Percentiles rank a stretch among this genome's conserved stretches.
phyloP scores from a whole-genome alignment of 2,888 invertebrate species.

The Pristionchus japonicus region DNA sequence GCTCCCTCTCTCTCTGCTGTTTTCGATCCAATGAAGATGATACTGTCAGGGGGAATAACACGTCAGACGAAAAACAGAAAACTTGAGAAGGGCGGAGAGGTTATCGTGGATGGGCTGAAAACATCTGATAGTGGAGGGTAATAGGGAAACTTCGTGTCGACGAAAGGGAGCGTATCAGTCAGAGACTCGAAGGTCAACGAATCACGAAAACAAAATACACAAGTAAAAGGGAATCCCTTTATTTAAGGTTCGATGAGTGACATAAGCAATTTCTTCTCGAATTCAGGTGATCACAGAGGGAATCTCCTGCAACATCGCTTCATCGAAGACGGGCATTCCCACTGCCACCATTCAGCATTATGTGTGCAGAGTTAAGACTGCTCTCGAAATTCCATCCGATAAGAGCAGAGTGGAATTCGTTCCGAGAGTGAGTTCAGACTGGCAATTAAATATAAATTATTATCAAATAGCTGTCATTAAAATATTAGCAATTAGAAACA shows the following conservation, averaged over 20 bases:
- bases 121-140: conserved; percentile 1
- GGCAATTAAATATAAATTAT: too few relatives aligned
- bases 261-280: too few relatives aligned
- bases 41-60: background rate
- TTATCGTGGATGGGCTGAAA: background rate
- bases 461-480: too few relatives aligned
- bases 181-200: background rate
- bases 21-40: background rate
- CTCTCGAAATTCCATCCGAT: background rate
- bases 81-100: background rate
- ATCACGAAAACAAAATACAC: background rate
- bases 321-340: too few relatives aligned
- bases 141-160: background rate
- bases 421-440: conserved; percentile 7
- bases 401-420: background rate
- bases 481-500: too few relatives aligned
- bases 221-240: background rate
- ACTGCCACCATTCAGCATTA: conserved; percentile 47
- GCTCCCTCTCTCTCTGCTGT: conserved; percentile 5
- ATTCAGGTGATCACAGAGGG: conserved; percentile 48
- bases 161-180: background rate
- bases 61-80: background rate
- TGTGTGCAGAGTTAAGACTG: conserved; percentile 14
- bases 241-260: too few relatives aligned
- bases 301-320: conserved; percentile 4